Percentiles rank a stretch among this genome's conserved stretches.
These are phyloP conservation scores for Erythrocercus mccallii DNA, from an alignment of 2,113 vertebrate species.

Conservation along the genomic window DNA sequence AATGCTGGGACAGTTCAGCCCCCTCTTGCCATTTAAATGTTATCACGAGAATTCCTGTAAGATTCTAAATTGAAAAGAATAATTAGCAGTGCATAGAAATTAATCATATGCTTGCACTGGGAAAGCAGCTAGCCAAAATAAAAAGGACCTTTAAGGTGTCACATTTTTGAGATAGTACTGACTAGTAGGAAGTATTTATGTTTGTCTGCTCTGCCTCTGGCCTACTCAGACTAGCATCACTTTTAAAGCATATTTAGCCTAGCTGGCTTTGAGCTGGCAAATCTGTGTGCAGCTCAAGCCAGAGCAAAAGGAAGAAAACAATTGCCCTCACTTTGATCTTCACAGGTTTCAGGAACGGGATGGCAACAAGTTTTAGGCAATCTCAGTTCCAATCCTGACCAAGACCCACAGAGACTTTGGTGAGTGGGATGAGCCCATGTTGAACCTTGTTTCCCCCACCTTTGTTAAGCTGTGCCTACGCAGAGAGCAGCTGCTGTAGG, in stretches of 20 bases:
- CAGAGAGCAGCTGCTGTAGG: neutral
- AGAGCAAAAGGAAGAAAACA: neutral
- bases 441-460: neutral
- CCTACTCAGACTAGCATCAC: neutral
- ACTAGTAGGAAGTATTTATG: neutral
- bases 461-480: neutral
- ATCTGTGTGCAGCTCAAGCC: neutral
- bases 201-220: neutral
- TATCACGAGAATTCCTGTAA: constrained; percentile 26
- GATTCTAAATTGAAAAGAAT: constrained; percentile 26
- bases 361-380: neutral
- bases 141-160: neutral
- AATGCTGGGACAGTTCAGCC: neutral
- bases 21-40: constrained; percentile 55
- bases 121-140: neutral
- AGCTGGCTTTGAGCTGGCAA: neutral
- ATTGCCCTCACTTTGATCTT: neutral
- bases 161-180: neutral
- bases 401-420: neutral
- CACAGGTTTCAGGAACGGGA: neutral
- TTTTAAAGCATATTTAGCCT: neutral
- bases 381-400: neutral
- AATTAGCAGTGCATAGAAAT: constrained; percentile 14
- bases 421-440: neutral
- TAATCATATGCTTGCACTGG: neutral